A percentile compares a stretch with the other conserved stretches of the same genome.
Conservation (phyloP, 2,113 vertebrate genomes). For the Donacobius atricapilla region DNA sequence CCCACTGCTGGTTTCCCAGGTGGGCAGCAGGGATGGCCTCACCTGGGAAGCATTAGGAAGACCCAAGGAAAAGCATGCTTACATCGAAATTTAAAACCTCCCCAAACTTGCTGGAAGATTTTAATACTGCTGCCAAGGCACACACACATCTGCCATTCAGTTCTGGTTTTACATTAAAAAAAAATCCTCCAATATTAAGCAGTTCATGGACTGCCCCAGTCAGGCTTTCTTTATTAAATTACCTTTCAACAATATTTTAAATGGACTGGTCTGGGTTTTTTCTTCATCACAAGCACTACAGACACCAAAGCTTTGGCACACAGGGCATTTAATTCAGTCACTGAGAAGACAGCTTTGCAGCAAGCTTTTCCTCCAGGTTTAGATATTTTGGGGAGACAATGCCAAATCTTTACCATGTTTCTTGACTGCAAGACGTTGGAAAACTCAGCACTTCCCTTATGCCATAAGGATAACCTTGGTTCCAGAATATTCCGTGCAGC, state of each 20-base stretch:
- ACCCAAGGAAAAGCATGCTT: constrained; percentile 65
- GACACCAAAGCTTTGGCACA: background rate
- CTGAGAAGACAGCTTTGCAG: background rate
- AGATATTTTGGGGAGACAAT: background rate
- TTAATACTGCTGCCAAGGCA: background rate
- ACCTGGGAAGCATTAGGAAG: background rate
- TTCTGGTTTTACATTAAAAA: background rate
- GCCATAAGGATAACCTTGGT: background rate
- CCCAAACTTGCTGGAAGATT: background rate
- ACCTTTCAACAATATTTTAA: background rate
- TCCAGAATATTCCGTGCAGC: background rate
- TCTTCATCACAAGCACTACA: background rate
- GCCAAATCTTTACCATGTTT: background rate
- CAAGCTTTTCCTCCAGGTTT: background rate
- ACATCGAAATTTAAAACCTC: background rate
- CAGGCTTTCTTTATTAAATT: background rate
- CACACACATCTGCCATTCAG: constrained; percentile 22
- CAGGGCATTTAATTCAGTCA: background rate
- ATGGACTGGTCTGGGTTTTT: background rate
- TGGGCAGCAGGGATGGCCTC: background rate
- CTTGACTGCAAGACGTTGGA: background rate
- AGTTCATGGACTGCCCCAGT: background rate
- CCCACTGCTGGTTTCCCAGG: constrained; percentile 51
- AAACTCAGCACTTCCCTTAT: background rate
- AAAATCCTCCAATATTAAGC: background rate